These are phyloP conservation scores for Mus musculus DNA, from an alignment of 2,113 vertebrate genomes.

Conservation along the genomic window DNA sequence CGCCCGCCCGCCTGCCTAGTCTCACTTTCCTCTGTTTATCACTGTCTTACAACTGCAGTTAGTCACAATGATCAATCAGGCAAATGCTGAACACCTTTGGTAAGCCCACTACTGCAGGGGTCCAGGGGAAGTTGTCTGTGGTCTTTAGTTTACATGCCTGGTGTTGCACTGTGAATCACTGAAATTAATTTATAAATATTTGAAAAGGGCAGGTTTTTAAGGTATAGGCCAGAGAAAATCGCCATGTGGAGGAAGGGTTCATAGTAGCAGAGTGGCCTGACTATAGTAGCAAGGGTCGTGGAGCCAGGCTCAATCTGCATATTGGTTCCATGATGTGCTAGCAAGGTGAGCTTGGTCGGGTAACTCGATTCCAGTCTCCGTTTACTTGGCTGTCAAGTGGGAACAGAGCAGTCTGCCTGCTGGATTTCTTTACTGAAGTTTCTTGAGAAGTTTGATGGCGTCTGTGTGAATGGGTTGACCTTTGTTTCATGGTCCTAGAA, in stretches of 20 bases:
- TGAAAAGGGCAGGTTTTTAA: background rate
- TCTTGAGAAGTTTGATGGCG: background rate
- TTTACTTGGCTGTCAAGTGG: slow-evolving; percentile 36
- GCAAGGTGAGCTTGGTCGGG: background rate
- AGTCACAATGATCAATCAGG: background rate
- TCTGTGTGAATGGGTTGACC: background rate
- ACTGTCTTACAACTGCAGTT: background rate
- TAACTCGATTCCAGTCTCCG: background rate
- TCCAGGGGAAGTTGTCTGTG: background rate
- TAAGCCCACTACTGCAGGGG: background rate
- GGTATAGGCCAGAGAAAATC: background rate
- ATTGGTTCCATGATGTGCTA: background rate
- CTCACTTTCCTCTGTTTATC: background rate
- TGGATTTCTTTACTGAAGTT: background rate
- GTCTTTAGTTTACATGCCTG: slow-evolving; percentile 33
- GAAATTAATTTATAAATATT: background rate
- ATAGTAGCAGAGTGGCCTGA: background rate
- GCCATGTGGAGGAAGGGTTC: background rate
- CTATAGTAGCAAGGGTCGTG: background rate
- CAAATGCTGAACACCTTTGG: background rate
- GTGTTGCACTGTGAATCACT: slow-evolving; percentile 5
- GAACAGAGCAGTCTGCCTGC: background rate
- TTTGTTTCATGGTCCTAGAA: background rate
- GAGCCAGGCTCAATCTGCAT: background rate
- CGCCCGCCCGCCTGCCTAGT: background rate